Evolutionary conservation across 2,888 invertebrate genomes (phyloP).

Genomic region (Psococerastis gibbosa): DNA sequence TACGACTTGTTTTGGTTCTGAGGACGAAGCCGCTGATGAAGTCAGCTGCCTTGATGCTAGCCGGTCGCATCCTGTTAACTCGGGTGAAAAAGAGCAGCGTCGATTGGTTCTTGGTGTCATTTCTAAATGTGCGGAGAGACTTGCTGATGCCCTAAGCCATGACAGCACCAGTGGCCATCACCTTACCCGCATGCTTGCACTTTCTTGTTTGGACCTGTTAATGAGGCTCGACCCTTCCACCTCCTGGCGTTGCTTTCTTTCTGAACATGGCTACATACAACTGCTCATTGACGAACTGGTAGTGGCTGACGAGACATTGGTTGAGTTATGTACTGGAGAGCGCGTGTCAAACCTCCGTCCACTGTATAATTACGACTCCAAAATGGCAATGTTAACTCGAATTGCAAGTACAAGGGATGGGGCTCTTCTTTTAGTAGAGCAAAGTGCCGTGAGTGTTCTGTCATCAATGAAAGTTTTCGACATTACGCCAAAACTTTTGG

Average conservation of each 20-base stretch:
- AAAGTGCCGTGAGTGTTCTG: slow-evolving; percentile 37
- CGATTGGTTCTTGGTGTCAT: slow-evolving; percentile 32
- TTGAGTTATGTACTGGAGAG: slow-evolving; percentile 24
- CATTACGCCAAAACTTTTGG: slow-evolving; percentile 46
- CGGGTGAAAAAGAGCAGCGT: slow-evolving; percentile 23
- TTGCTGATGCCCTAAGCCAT: slow-evolving; percentile 63
- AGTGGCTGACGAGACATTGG: slow-evolving; percentile 50
- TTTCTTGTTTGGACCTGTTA: slow-evolving; percentile 62
- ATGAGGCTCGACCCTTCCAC: slow-evolving; percentile 53
- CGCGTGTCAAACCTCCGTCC: slow-evolving; percentile 46
- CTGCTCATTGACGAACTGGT: slow-evolving; percentile 64
- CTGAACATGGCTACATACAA: slow-evolving; percentile 47
- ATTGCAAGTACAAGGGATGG: slow-evolving; percentile 48
- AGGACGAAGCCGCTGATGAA: slow-evolving; percentile 12
- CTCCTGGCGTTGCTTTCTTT: slow-evolving; percentile 40
- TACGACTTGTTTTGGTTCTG: slow-evolving; percentile 35
- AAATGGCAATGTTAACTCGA: slow-evolving; percentile 58
- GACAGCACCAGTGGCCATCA: slow-evolving; percentile 80
- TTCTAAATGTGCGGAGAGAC: slow-evolving; percentile 53
- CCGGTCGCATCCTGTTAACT: background rate
- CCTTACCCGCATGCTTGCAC: slow-evolving; percentile 65
- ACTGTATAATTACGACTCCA: slow-evolving; percentile 72
- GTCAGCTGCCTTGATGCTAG: background rate
- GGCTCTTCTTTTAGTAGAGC: slow-evolving; percentile 40
- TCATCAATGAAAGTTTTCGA: slow-evolving; percentile 50